These are phyloP conservation scores for Neodontobutis hainanensis DNA, from an alignment of 2,113 vertebrate genomes.

Conservation along the genomic window DNA sequence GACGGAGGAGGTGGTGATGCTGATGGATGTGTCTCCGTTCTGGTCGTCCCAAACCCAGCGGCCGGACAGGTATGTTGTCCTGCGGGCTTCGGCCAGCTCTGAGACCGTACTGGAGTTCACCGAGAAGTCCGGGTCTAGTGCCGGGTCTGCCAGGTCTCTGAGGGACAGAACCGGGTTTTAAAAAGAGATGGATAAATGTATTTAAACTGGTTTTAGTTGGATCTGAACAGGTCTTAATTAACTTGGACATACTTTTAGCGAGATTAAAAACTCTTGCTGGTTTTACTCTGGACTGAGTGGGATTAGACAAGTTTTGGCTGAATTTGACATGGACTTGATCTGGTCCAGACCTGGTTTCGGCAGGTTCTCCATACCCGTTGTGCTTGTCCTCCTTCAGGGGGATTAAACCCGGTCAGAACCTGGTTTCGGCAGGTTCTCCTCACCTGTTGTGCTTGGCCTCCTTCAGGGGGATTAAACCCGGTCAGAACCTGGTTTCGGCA, in stretches of 20 bases:
- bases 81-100: slow-evolving; percentile 93
- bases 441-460: too few relatives aligned
- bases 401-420: slow-evolving; percentile 12
- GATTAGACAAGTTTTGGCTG: too few relatives aligned
- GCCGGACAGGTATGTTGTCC: slow-evolving; percentile 95
- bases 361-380: slow-evolving; percentile 26
- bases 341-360: neutral
- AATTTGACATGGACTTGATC: neutral
- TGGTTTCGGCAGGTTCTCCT: too few relatives aligned
- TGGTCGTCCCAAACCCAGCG: slow-evolving; percentile 98
- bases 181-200: too few relatives aligned
- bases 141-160: slow-evolving; percentile 89
- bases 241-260: too few relatives aligned
- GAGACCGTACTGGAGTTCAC: slow-evolving; percentile 97
- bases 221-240: too few relatives aligned
- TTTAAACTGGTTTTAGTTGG: too few relatives aligned
- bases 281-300: too few relatives aligned
- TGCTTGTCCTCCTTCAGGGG: slow-evolving; percentile 91
- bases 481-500: too few relatives aligned
- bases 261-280: too few relatives aligned
- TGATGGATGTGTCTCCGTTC: slow-evolving; percentile 96
- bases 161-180: neutral
- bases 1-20: slow-evolving; percentile 90
- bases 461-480: too few relatives aligned
- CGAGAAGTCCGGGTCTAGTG: slow-evolving; percentile 86